phyloP scores from a whole-genome alignment of 2,113 vertebrate genomes.

The Bufo gargarizans region DNA sequence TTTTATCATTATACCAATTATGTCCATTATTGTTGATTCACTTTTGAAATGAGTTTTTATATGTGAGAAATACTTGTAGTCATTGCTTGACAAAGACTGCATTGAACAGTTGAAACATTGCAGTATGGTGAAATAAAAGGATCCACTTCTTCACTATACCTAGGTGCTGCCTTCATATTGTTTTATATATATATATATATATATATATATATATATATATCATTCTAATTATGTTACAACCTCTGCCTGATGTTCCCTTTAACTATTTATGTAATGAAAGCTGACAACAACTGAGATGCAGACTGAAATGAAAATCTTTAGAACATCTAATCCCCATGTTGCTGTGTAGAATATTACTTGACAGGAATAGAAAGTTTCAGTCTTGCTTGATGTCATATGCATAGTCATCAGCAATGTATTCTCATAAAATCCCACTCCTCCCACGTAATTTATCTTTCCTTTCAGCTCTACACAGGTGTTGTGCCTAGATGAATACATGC shows the following conservation, averaged over 20 bases:
- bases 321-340: slow-evolving; percentile 34
- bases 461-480: slow-evolving; percentile 54
- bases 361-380: slow-evolving; percentile 54
- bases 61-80: no score
- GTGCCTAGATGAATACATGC: slow-evolving; percentile 52
- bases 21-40: no score
- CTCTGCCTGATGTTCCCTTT: background rate
- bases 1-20: no score
- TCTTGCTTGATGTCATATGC: slow-evolving; percentile 49
- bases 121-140: no score
- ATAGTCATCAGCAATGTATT: slow-evolving; percentile 51
- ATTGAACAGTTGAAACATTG: no score
- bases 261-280: slow-evolving; percentile 24
- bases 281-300: background rate
- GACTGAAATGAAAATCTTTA: slow-evolving; percentile 24
- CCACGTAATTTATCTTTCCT: slow-evolving; percentile 53
- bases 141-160: no score
- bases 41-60: no score
- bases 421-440: slow-evolving; percentile 54
- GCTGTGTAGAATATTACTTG: slow-evolving; percentile 29
- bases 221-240: background rate
- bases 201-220: no score
- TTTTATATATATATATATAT: no score
- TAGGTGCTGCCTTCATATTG: no score
- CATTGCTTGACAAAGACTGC: no score